Percentiles rank a stretch among this genome's conserved stretches.
Evolutionary conservation across 2,797 vertebrate genomes (phyloP).

Genomic region (Megalops cyprinoides): DNA sequence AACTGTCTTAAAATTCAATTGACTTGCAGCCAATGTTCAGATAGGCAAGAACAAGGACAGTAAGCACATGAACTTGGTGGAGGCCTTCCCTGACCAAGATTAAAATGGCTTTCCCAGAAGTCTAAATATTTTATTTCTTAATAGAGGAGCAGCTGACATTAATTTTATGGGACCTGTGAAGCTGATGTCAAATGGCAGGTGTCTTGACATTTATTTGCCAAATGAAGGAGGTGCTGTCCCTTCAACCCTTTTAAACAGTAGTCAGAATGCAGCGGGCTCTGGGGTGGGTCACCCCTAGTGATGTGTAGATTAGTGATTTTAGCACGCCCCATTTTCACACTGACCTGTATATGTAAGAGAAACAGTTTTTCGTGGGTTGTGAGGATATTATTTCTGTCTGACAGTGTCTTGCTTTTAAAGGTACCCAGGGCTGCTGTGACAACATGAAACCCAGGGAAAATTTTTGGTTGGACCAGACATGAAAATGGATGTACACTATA

Average conservation of each 20-base stretch:
- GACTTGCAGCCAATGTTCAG: too few relatives aligned
- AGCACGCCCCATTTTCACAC: neutral
- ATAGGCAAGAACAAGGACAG: too few relatives aligned
- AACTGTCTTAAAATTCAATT: too few relatives aligned
- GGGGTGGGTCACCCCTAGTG: neutral
- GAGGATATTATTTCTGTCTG: neutral
- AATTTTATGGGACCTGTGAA: neutral
- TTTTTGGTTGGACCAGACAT: too few relatives aligned
- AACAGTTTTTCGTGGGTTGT: too few relatives aligned
- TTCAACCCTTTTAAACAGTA: neutral
- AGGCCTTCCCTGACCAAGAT: neutral
- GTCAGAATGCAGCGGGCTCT: neutral
- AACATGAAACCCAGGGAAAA: neutral
- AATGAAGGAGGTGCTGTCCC: neutral
- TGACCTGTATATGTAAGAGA: too few relatives aligned
- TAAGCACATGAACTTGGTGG: neutral
- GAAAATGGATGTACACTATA: too few relatives aligned
- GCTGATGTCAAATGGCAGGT: neutral
- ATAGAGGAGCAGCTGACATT: neutral
- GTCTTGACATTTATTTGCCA: neutral
- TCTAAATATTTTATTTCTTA: neutral
- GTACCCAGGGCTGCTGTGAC: neutral
- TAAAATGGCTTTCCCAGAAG: neutral
- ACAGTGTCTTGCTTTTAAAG: slow-evolving; percentile 10
- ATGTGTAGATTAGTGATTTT: neutral